phyloP scores from a whole-genome alignment of 2,113 vertebrate genomes.

The Cyanocitta stelleri region DNA sequence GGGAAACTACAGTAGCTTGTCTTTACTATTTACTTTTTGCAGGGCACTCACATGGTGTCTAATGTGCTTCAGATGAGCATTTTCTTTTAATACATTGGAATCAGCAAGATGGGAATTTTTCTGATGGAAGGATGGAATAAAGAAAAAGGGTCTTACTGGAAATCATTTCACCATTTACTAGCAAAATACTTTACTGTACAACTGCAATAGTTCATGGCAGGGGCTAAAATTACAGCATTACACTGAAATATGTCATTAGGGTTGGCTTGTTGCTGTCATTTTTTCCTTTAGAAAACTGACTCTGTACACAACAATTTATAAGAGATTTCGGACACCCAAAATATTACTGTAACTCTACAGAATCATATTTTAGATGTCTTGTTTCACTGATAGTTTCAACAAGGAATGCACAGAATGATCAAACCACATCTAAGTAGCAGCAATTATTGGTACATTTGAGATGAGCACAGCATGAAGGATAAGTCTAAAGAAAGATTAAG shows the following conservation, averaged over 20 bases:
- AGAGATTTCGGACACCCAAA: conserved; percentile 45
- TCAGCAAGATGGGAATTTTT: conserved; percentile 16
- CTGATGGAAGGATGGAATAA: conserved; percentile 24
- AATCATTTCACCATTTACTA: conserved; percentile 31
- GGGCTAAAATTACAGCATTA: conserved; percentile 59
- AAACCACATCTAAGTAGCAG: conserved; percentile 64
- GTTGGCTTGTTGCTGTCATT: conserved; percentile 47
- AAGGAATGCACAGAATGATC: conserved; percentile 68
- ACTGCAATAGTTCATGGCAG: conserved; percentile 27
- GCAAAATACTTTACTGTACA: conserved; percentile 44
- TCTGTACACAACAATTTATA: conserved; percentile 29
- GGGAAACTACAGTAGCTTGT: neutral
- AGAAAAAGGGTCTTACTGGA: conserved; percentile 20
- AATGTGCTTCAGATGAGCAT: conserved; percentile 23
- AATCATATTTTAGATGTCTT: conserved; percentile 58
- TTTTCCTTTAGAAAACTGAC: conserved; percentile 28
- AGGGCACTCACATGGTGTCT: neutral
- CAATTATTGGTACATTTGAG: conserved; percentile 78
- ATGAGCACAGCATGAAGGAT: conserved; percentile 70
- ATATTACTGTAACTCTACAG: conserved; percentile 47
- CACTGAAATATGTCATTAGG: conserved; percentile 54
- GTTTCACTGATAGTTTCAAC: conserved; percentile 59
- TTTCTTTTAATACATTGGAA: conserved; percentile 28
- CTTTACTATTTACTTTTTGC: neutral
- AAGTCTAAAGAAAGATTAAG: conserved; percentile 75